Percentiles rank a stretch among this genome's conserved stretches.
phyloP scores from a whole-genome alignment of 2,888 invertebrate species.

The Nematopogon swammerdamellus region DNA sequence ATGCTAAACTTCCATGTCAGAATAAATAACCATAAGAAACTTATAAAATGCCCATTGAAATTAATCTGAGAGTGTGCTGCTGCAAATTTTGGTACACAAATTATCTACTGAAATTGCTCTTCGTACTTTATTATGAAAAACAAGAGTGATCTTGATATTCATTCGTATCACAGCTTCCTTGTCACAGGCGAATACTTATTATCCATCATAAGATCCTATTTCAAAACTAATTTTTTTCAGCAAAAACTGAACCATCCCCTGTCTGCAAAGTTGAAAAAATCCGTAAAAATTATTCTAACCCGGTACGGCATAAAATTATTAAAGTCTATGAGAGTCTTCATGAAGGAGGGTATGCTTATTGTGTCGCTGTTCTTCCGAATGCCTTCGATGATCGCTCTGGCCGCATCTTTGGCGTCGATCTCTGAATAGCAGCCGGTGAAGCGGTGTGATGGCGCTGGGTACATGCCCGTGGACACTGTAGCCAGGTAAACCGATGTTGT shows the following conservation, averaged over 20 bases:
- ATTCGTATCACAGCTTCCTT: no score
- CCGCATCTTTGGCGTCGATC: slow-evolving; percentile 34
- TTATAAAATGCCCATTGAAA: no score
- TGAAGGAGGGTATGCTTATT: slow-evolving; percentile 38
- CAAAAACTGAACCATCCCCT: slow-evolving; percentile 50
- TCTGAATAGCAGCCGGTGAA: slow-evolving; percentile 38
- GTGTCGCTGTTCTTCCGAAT: slow-evolving; percentile 35
- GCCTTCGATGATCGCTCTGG: slow-evolving; percentile 39
- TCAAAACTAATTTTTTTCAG: slow-evolving; percentile 18
- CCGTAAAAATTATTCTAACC: slow-evolving; percentile 39
- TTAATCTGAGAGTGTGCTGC: no score
- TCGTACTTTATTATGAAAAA: slow-evolving; percentile 2
- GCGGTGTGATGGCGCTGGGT: slow-evolving; percentile 35
- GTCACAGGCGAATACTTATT: no score
- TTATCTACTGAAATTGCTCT: no score
- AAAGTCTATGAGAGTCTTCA: slow-evolving; percentile 33
- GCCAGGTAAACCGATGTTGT: slow-evolving; percentile 42
- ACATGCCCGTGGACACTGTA: slow-evolving; percentile 34
- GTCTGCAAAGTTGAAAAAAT: slow-evolving; percentile 43
- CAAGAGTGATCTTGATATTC: slow-evolving; percentile 3
- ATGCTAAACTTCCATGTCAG: no score
- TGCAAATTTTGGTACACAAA: slow-evolving; percentile 9
- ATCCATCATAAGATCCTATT: slow-evolving; percentile 6
- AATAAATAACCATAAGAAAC: no score
- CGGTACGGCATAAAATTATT: slow-evolving; percentile 40